A percentile compares a stretch with the other conserved stretches of the same genome.
These are phyloP conservation scores for Lasiommata megera DNA, from an alignment of 2,888 invertebrate genomes.

Conservation along the genomic window DNA sequence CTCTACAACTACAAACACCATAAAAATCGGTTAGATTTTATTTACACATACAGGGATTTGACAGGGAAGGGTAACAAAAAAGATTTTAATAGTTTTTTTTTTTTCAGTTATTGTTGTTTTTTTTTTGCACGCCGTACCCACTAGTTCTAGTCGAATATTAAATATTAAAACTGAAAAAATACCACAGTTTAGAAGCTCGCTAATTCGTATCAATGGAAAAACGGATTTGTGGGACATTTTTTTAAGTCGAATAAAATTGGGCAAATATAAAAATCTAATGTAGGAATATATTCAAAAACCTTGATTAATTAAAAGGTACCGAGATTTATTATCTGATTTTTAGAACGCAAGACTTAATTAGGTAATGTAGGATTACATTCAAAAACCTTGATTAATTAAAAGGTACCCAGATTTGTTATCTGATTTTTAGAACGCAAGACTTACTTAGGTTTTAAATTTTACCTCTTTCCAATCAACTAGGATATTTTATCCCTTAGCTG, in stretches of 20 bases:
- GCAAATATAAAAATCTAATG: slow-evolving; percentile 3
- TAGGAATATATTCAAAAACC: too few species aligned
- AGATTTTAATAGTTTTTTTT: too few species aligned
- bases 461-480: too few species aligned
- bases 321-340: too few species aligned
- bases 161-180: slow-evolving; percentile 21
- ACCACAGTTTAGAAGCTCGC: slow-evolving; percentile 31
- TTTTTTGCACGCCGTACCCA: slow-evolving; percentile 1
- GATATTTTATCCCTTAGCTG: too few species aligned
- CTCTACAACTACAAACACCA: slow-evolving; percentile 2
- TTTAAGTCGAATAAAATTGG: not conserved
- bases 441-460: too few species aligned
- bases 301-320: too few species aligned
- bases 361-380: not conserved
- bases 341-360: too few species aligned
- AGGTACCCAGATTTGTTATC: too few species aligned
- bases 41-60: not conserved
- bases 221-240: not conserved
- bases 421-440: too few species aligned
- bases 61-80: not conserved
- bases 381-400: too few species aligned
- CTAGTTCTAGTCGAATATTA: not conserved
- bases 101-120: not conserved
- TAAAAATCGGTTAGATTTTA: not conserved
- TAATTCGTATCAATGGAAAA: slow-evolving; percentile 13